Conservation (phyloP, 2,797 vertebrate species). For the Uromys caudimaculatus region DNA sequence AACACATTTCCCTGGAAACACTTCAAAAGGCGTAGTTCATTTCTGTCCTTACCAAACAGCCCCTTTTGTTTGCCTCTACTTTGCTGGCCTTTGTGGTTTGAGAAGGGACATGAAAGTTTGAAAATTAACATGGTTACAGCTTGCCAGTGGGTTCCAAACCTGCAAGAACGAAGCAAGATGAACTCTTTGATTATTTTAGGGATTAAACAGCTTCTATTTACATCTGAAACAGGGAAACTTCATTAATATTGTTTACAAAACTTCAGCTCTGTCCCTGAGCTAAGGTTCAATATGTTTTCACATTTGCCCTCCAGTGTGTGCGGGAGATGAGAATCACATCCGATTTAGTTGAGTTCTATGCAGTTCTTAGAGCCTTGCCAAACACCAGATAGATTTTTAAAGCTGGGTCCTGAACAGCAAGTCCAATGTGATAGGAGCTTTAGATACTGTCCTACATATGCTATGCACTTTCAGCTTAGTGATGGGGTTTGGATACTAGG, state of each 20-base stretch:
- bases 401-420: neutral
- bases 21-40: constrained; percentile 89
- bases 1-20: constrained; percentile 89
- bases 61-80: constrained; percentile 85
- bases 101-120: constrained; percentile 82
- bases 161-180: constrained; percentile 81
- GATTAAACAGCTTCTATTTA: constrained; percentile 67
- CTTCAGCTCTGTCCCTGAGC: constrained; percentile 64
- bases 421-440: neutral
- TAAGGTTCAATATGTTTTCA: constrained; percentile 76
- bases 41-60: constrained; percentile 86
- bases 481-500: neutral
- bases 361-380: constrained; percentile 1
- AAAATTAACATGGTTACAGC: constrained; percentile 88
- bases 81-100: constrained; percentile 84
- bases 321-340: neutral
- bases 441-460: neutral
- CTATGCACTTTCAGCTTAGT: neutral
- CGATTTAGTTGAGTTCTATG: neutral
- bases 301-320: neutral
- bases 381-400: constrained; percentile 29
- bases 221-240: constrained; percentile 64
- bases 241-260: constrained; percentile 74
- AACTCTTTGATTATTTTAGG: constrained; percentile 86
- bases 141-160: constrained; percentile 81